Percentiles rank a stretch among this genome's conserved stretches.
Evolutionary conservation across 2,113 vertebrate genomes (phyloP).

Genomic region (Empidonax traillii): DNA sequence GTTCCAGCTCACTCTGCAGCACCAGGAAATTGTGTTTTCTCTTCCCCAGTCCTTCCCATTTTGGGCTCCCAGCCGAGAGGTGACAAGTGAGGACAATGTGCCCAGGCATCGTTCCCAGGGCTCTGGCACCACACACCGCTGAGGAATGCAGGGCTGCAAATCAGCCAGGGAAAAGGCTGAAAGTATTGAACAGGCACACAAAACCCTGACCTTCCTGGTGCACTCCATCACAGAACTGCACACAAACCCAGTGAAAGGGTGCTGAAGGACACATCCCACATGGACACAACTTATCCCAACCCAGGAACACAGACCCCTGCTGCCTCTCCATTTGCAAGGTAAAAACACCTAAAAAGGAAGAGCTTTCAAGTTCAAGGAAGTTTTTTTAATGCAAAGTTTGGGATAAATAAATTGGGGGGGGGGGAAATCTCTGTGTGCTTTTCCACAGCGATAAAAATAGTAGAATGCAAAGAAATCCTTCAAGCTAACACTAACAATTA

Average conservation of each 20-base stretch:
- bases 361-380: neutral
- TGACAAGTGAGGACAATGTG: neutral
- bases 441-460: neutral
- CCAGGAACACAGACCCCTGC: neutral
- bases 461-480: neutral
- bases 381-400: neutral
- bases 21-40: neutral
- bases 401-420: neutral
- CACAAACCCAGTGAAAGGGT: accelerated
- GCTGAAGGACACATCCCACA: accelerated
- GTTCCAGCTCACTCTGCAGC: neutral
- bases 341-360: neutral
- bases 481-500: constrained; percentile 27
- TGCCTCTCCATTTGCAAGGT: neutral
- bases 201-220: neutral
- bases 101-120: accelerated
- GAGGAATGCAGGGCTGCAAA: neutral
- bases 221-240: neutral
- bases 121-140: neutral
- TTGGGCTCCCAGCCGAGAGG: neutral
- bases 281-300: accelerated
- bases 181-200: neutral
- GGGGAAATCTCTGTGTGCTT: neutral
- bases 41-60: neutral
- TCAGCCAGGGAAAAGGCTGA: neutral